Conservation (phyloP, 2,113 vertebrate species). For the Ahaetulla prasina region DNA sequence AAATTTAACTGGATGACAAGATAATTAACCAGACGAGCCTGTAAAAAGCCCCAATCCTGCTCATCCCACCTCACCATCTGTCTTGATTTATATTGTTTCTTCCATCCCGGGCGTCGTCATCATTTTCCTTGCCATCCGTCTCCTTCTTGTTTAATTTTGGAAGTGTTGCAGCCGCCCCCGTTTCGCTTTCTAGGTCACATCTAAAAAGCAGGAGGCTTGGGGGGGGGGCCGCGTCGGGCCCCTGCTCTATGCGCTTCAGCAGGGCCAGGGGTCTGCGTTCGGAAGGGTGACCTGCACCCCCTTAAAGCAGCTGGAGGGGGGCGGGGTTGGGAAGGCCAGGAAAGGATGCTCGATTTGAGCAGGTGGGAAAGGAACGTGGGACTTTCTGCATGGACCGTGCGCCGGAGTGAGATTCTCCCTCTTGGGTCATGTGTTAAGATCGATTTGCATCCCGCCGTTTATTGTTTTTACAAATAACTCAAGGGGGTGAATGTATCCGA, state of each 20-base stretch:
- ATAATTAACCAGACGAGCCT: conserved; percentile 1
- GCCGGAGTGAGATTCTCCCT: neutral
- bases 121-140: neutral
- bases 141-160: neutral
- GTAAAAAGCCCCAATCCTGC: neutral
- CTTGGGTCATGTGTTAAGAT: neutral
- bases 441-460: neutral
- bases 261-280: neutral
- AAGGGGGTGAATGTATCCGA: too few relatives aligned
- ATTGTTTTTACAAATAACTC: too few relatives aligned
- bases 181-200: neutral
- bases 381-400: neutral
- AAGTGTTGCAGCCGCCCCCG: neutral
- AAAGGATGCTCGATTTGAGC: neutral
- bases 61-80: neutral
- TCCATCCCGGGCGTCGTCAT: neutral
- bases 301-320: neutral
- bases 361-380: neutral
- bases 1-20: conserved; percentile 1
- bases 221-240: neutral
- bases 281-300: neutral
- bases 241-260: neutral
- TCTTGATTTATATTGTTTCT: neutral
- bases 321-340: neutral
- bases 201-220: neutral